Evolutionary conservation across 1,140 invertebrate genomes (phyloP), one percentile per base, ranked within the genome.

Genomic region (Drosophila nigromelanica): DNA sequence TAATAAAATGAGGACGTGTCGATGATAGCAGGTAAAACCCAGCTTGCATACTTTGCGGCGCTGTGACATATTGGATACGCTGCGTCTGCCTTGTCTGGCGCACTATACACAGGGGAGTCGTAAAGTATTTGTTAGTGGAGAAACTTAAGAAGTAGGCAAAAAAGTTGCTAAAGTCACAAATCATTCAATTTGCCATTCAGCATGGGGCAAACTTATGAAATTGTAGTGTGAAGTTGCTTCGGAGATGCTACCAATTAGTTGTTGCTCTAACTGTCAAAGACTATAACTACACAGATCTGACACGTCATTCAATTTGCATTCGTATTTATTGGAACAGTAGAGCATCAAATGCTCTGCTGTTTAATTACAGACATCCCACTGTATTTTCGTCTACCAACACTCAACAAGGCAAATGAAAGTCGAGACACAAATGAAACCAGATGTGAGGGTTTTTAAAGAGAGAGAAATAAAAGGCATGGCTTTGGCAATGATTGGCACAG

Each of bases 181-280:
- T 85, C 78, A 87, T 85, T 85, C 73, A 68, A 80, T 85, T 56
- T 66, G 18, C 30, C 52, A 42, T 63, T 54, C 48, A 47, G 15
- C 42, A 6, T 33, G 39, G 21, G n/a, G 3, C 27, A 40, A 55
- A 55, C 18, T 27, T 40, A n/a, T 1, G n/a, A 39, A 11, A 30
- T 30, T 43, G 27, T 56, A 14, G 39, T 42, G n/a, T 45, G 40
- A 45, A 33, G 14, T 43, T 43, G 27, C 18, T 48, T 5, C 5
- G 33, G 33, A 2, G 1, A 7, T 35, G 33, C 1, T 35, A 7
- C 33, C 33, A 18, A 27, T 11, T 10, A 14, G 30, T 55, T 55
- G 37, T 24, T 15, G 47, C 6, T 40, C 14, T 7, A 52, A 35
- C n/a, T 33, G 50, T 14, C 30, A 10, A 33, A 10, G n/a, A 6